Evolutionary conservation across 2,113 vertebrate species (phyloP).

Genomic region (Synodontis membranacea): DNA sequence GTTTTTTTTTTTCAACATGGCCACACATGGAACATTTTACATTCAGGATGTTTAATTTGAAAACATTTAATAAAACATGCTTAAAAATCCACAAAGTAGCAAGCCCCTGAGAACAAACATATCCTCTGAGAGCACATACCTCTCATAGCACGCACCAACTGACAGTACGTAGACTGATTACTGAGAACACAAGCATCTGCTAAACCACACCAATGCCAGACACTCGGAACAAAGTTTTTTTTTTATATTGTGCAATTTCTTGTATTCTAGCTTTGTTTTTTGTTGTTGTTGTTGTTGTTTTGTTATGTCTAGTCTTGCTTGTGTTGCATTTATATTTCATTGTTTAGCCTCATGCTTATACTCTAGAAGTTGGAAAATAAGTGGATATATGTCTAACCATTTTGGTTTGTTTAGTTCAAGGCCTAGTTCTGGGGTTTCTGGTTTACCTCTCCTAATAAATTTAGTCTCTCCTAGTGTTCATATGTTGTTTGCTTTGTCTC

Average conservation of each 20-base stretch:
- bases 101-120: background rate
- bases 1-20: background rate
- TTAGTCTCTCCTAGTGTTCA: background rate
- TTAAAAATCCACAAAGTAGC: background rate
- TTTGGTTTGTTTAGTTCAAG: no score
- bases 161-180: background rate
- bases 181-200: background rate
- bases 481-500: background rate
- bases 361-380: background rate
- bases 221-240: background rate
- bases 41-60: background rate
- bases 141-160: background rate
- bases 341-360: background rate
- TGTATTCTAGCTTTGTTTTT: no score
- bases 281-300: no score
- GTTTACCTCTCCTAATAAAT: background rate
- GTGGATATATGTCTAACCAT: background rate
- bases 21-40: background rate
- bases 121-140: background rate
- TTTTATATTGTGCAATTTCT: background rate
- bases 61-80: background rate
- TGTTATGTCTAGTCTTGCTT: background rate
- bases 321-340: background rate
- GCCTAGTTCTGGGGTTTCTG: background rate
- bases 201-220: background rate